Percentiles rank a stretch among this genome's conserved stretches.
Evolutionary conservation across 2,888 invertebrate species (phyloP).

Genomic region (Sialis lutaria): DNA sequence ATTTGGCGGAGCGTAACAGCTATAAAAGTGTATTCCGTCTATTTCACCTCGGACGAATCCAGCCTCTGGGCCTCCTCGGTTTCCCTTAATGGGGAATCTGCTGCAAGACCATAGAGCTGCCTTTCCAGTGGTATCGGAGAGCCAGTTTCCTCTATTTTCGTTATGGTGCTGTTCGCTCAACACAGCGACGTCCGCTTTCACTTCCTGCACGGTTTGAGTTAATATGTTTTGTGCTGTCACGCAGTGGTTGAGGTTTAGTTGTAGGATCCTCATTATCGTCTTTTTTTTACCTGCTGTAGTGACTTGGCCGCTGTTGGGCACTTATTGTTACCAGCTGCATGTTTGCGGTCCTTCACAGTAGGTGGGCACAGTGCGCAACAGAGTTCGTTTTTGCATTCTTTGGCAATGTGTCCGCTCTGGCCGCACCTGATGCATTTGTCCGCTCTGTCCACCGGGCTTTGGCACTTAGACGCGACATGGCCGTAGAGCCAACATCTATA

Average conservation of each 20-base stretch:
- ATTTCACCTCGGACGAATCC: constrained; percentile 9
- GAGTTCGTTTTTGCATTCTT: no score
- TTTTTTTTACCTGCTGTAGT: no score
- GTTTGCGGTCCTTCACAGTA: no score
- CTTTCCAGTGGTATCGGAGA: background rate
- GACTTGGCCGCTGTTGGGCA: no score
- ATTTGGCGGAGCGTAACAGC: constrained; percentile 8
- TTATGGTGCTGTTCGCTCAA: background rate
- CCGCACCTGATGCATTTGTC: no score
- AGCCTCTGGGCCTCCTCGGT: background rate
- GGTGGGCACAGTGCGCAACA: no score
- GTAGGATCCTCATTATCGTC: background rate
- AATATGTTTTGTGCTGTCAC: background rate
- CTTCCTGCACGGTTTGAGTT: background rate
- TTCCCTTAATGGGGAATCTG: background rate
- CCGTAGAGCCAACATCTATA: no score
- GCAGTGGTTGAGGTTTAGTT: background rate
- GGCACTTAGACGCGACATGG: no score
- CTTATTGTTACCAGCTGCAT: no score
- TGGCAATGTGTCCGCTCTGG: no score
- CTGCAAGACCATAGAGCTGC: background rate
- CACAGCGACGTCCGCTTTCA: background rate
- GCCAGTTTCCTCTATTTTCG: background rate
- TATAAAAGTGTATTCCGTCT: constrained; percentile 7
- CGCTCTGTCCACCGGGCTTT: no score